A percentile compares a stretch with the other conserved stretches of the same genome.
Evolutionary conservation across 53 echinoderm and acorn worm genomes (phyloP).

Genomic region (Echinarachnius parma): DNA sequence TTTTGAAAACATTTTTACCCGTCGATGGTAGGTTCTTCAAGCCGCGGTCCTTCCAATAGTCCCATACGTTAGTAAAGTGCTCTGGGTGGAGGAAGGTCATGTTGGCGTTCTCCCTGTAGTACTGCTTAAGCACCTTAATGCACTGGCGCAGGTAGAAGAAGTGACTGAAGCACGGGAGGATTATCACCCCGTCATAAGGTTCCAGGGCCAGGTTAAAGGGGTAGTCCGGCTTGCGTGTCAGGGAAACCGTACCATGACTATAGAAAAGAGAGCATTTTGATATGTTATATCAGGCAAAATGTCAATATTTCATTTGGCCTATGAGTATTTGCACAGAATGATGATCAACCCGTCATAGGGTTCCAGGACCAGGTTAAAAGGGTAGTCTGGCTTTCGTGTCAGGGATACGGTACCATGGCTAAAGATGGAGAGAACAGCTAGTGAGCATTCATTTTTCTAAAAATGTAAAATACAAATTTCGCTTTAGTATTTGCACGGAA

Average conservation of each 20-base stretch:
- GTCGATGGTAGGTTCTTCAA: constrained; percentile 58
- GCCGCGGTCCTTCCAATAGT: constrained; percentile 56
- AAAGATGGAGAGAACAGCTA: too few relatives aligned
- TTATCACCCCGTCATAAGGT: constrained; percentile 49
- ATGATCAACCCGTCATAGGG: constrained; percentile 53
- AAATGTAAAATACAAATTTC: too few relatives aligned
- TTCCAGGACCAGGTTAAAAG: constrained; percentile 44
- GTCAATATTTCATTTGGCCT: too few relatives aligned
- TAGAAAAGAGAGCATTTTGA: too few relatives aligned
- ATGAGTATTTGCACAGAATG: constrained; percentile 50
- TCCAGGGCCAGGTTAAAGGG: constrained; percentile 48
- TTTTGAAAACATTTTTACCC: constrained; percentile 24
- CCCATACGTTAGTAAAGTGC: constrained; percentile 56
- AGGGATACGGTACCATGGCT: constrained; percentile 15
- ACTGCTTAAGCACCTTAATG: constrained; percentile 44
- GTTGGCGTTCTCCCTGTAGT: constrained; percentile 26
- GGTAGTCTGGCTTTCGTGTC: neutral
- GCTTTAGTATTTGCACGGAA: too few relatives aligned
- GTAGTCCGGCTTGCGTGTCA: neutral
- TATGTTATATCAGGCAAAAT: too few relatives aligned
- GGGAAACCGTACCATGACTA: constrained; percentile 4
- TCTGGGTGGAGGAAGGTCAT: constrained; percentile 60
- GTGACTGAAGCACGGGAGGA: constrained; percentile 61
- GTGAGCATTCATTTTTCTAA: too few relatives aligned
- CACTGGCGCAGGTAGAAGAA: constrained; percentile 47